Evolutionary conservation across 2,113 vertebrate genomes (phyloP).

Genomic region (Notarius lentiginosus): DNA sequence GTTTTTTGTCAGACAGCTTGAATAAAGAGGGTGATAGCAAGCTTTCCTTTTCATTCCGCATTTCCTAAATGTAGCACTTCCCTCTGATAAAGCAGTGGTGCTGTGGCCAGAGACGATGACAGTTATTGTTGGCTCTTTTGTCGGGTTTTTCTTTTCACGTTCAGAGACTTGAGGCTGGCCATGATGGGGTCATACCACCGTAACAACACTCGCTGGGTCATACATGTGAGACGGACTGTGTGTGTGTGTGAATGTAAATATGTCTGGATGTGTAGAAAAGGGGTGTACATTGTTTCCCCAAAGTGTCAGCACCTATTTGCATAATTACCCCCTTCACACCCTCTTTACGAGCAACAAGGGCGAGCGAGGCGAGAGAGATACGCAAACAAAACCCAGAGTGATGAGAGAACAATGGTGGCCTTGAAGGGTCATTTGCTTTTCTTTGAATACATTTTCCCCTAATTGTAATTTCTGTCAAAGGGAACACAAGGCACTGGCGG

Average conservation of each 20-base stretch:
- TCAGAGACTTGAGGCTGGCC: not conserved
- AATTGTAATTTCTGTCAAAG: conserved; percentile 51
- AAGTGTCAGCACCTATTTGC: conserved; percentile 71
- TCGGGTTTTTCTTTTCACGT: conserved; percentile 29
- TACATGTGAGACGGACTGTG: conserved; percentile 20
- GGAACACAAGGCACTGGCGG: conserved; percentile 23
- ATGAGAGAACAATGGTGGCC: conserved; percentile 70
- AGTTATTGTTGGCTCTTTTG: conserved; percentile 49
- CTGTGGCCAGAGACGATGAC: conserved; percentile 43
- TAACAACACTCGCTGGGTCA: conserved; percentile 39
- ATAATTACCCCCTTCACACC: conserved; percentile 66
- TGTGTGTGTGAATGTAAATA: conserved; percentile 39
- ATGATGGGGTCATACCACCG: conserved; percentile 23
- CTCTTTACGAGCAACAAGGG: conserved; percentile 62
- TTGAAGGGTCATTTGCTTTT: conserved; percentile 70
- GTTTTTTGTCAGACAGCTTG: conserved; percentile 45
- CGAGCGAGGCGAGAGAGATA: conserved; percentile 63
- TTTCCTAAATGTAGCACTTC: conserved; percentile 29
- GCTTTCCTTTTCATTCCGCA: conserved; percentile 38
- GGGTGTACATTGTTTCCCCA: conserved; percentile 66
- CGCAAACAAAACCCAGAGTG: conserved; percentile 71
- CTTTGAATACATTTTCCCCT: conserved; percentile 50
- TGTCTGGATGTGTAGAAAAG: conserved; percentile 36
- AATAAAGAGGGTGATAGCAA: conserved; percentile 51
- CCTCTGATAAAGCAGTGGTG: conserved; percentile 46